Evolutionary conservation across 2,888 invertebrate species (phyloP), one percentile per base, ranked within the genome.

Genomic region (Drosophila merina): DNA sequence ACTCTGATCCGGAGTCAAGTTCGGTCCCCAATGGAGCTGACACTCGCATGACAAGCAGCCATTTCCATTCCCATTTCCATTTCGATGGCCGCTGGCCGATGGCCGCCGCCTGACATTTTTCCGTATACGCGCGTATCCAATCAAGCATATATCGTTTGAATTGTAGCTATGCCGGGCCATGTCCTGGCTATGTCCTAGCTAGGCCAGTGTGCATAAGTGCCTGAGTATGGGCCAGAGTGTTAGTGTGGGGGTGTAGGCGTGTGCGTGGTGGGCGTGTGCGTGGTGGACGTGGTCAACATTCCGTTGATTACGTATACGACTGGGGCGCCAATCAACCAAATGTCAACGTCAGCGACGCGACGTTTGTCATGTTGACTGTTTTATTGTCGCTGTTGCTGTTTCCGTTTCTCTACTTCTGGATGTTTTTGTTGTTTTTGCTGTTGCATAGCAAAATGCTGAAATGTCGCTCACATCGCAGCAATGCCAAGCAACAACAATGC

Each of bases 281-380:
- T 86, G 83, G 83, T 80, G 82, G 76, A 77, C 81, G 88, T 82
- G 85, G 82, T 87, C 84, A 89, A 88, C 85, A 88, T 78, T 82
- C 86, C 88, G 86, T 88, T 89, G 89, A 89, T 89, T 88, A 88
- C 87, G 88, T 87, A 88, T 87, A 87, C 87, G 87, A 86, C 81
- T 76, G 86, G 86, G 84, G 85, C 86, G 84, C 83, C 83, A 83
- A 86, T 83, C 82, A 83, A 63, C 81, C 84, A 83, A 82, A 82
- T 84, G 72, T 78, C 82, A 83, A 72, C 81, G 86, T 76, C 83
- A 82, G 72, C 78, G 62, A 62, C 63, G 62, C 64, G 62, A 64
- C 74, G 57, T 75, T 68, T 68, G 75, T 70, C 68, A 75, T 64
- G 67, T 72, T 75, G 67, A 60, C 70, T 70, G 55, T 57, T 70